Evolutionary conservation across 2,113 vertebrate genomes (phyloP).

Genomic region (Cisticola juncidis): DNA sequence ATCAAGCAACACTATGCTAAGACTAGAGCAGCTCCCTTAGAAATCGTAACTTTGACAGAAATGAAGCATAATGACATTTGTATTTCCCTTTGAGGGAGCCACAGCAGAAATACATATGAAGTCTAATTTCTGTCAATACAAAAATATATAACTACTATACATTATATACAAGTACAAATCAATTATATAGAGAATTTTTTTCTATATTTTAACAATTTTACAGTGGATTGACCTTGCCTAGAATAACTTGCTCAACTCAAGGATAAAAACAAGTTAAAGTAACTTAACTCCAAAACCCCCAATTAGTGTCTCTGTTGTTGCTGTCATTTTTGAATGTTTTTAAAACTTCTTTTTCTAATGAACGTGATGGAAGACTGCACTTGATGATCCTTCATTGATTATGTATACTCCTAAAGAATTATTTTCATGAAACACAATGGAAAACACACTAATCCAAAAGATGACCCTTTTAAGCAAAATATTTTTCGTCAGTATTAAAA

Average conservation of each 20-base stretch:
- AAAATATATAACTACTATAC: neutral
- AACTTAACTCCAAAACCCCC: neutral
- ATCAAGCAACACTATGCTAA: neutral
- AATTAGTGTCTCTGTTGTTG: neutral
- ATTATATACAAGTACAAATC: neutral
- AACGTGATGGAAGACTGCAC: neutral
- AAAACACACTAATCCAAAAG: neutral
- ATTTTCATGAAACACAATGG: neutral
- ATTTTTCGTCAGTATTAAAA: neutral
- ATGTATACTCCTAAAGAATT: neutral
- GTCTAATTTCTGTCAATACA: neutral
- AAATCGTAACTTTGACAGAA: neutral
- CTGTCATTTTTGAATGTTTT: neutral
- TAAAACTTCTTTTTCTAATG: neutral
- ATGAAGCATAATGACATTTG: neutral
- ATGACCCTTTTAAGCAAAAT: neutral
- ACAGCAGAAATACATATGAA: neutral
- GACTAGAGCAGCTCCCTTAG: neutral
- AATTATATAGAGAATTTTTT: neutral
- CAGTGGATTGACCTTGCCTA: neutral
- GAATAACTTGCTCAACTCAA: neutral
- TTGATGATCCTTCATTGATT: neutral
- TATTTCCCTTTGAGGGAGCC: neutral
- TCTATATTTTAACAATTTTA: neutral
- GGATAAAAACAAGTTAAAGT: neutral